Percentiles rank a stretch among this genome's conserved stretches.
These are phyloP conservation scores for Hoplodrina blanda DNA, from an alignment of 2,888 invertebrate genomes.

Conservation along the genomic window DNA sequence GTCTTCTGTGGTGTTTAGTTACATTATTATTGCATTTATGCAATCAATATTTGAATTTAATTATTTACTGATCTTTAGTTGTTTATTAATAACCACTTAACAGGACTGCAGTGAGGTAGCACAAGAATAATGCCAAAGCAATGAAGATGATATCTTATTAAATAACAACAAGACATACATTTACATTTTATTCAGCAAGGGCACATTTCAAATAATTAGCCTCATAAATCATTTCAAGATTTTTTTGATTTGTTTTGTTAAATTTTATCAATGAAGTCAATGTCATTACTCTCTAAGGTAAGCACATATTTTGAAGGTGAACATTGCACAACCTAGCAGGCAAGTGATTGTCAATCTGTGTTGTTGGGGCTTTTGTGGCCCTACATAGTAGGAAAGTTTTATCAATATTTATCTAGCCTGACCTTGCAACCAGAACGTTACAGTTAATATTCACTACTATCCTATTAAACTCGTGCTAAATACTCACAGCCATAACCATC, in stretches of 20 bases:
- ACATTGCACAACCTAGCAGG: constrained; percentile 49
- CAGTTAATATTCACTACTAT: constrained; percentile 31
- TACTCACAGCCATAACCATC: constrained; percentile 98
- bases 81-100: background rate
- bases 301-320: constrained; percentile 44
- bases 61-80: background rate
- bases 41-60: background rate
- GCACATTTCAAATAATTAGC: background rate
- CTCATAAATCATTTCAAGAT: background rate
- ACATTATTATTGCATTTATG: background rate
- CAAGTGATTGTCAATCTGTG: constrained; percentile 46
- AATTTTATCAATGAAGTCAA: constrained; percentile 38
- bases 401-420: constrained; percentile 45
- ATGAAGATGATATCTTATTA: background rate
- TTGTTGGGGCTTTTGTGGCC: constrained; percentile 24
- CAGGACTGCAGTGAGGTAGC: background rate
- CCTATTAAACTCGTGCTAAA: constrained; percentile 28
- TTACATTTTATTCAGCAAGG: background rate
- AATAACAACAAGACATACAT: no score
- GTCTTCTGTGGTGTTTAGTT: background rate
- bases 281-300: constrained; percentile 11
- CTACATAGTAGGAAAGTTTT: constrained; percentile 43
- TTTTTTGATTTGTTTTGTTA: background rate
- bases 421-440: constrained; percentile 58
- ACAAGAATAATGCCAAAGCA: background rate